phyloP scores from a whole-genome alignment of 2,113 vertebrate genomes.

The Notechis scutatus region DNA sequence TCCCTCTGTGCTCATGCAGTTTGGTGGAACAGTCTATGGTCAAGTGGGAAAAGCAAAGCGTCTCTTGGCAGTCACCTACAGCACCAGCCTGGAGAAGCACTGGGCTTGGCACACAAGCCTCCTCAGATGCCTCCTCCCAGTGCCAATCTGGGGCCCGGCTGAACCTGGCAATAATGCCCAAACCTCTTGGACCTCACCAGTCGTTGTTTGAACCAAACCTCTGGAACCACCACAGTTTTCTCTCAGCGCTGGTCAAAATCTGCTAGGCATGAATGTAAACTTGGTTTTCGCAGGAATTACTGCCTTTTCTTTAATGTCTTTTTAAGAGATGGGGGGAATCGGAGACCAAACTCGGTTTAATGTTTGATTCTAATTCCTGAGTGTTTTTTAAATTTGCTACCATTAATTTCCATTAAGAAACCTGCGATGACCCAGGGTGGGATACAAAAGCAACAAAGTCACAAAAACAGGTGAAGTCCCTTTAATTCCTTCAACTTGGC shows the following conservation, averaged over 20 bases:
- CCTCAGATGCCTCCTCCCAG: neutral
- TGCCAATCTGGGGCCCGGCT: neutral
- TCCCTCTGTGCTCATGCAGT: neutral
- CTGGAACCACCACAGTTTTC: neutral
- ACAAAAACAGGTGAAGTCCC: too few relatives aligned
- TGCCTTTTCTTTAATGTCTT: neutral
- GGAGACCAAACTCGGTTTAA: neutral
- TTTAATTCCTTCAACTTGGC: too few relatives aligned
- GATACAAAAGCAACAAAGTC: too few relatives aligned
- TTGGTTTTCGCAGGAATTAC: neutral
- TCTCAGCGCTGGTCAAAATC: neutral
- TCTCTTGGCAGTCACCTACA: neutral
- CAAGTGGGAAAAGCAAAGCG: neutral
- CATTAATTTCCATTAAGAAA: too few relatives aligned
- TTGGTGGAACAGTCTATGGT: neutral
- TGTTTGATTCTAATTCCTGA: too few relatives aligned
- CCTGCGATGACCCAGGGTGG: too few relatives aligned
- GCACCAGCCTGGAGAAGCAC: neutral
- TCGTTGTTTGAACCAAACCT: neutral
- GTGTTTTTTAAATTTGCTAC: too few relatives aligned
- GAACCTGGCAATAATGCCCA: neutral
- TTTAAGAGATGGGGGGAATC: neutral
- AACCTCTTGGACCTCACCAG: neutral
- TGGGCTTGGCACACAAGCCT: neutral
- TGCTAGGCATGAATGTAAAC: neutral